Percentiles rank a stretch among this genome's conserved stretches.
These are phyloP conservation scores for Takifugu bimaculatus DNA, from an alignment of 2,113 vertebrate genomes.

Conservation along the genomic window DNA sequence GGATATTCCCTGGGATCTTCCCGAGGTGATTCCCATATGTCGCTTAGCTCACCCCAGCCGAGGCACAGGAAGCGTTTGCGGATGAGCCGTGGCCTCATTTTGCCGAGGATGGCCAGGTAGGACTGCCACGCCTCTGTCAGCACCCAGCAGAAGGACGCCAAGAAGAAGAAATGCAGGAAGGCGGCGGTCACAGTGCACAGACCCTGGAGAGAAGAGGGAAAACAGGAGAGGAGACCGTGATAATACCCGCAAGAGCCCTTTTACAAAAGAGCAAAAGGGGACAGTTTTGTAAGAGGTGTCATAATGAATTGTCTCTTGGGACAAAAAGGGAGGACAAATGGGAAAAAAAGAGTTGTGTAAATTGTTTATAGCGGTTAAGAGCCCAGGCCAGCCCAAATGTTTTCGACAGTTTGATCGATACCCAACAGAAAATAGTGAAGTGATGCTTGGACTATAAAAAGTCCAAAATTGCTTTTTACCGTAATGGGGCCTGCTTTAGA, in stretches of 20 bases:
- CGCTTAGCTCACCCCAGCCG: slow-evolving; percentile 86
- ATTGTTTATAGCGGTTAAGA: not conserved
- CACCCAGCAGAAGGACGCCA: slow-evolving; percentile 99
- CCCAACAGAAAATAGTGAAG: slow-evolving; percentile 28
- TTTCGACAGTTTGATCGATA: slow-evolving; percentile 15
- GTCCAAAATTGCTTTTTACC: slow-evolving; percentile 12
- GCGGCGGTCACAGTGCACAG: slow-evolving; percentile 96
- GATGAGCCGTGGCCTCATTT: slow-evolving; percentile 93
- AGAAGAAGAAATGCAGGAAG: slow-evolving; percentile 98
- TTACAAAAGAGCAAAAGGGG: not conserved
- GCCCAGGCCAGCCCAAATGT: slow-evolving; percentile 2
- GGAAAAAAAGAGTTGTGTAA: slow-evolving; percentile 1
- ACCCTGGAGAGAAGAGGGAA: slow-evolving; percentile 69
- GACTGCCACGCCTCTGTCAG: slow-evolving; percentile 99
- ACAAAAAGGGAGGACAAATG: slow-evolving; percentile 5
- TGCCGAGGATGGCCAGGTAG: slow-evolving; percentile 96
- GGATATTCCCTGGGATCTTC: too few species aligned
- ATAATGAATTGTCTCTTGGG: slow-evolving; percentile 21
- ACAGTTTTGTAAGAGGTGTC: slow-evolving; percentile 11
- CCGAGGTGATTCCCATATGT: too few species aligned
- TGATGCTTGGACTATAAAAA: slow-evolving; percentile 26
- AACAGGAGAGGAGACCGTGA: not conserved
- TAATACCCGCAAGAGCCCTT: not conserved
- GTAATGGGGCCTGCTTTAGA: not conserved
- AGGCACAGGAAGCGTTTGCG: slow-evolving; percentile 98